Evolutionary conservation across 2,797 vertebrate species (phyloP).

Genomic region (Phaenicophaeus curvirostris): DNA sequence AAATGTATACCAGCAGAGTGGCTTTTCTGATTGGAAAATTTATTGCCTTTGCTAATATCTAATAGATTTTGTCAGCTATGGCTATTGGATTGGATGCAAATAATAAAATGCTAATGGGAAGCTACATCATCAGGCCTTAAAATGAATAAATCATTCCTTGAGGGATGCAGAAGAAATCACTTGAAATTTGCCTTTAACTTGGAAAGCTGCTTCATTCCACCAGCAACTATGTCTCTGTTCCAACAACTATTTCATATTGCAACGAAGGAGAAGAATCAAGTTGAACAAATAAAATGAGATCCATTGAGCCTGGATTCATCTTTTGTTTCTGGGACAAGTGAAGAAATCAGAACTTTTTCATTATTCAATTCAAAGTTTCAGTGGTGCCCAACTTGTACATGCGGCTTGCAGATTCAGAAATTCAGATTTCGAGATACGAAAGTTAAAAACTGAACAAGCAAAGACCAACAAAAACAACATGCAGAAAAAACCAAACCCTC

Average conservation of each 20-base stretch:
- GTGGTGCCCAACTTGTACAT: fast-evolving
- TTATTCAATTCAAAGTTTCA: neutral
- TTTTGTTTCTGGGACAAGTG: neutral
- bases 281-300: neutral
- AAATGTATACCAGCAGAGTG: neutral
- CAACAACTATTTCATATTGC: neutral
- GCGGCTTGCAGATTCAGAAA: neutral
- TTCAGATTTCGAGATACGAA: too few relatives aligned
- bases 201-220: neutral
- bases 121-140: neutral
- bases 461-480: neutral
- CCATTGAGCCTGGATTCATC: neutral
- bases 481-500: conserved; percentile 20
- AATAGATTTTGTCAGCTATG: neutral
- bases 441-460: neutral
- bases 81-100: neutral
- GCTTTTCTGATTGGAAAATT: neutral
- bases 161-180: neutral
- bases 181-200: neutral
- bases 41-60: neutral
- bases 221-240: neutral
- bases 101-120: neutral
- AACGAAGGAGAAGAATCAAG: neutral
- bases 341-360: neutral
- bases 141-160: neutral